Evolutionary conservation across 1,140 invertebrate species (phyloP), one percentile per base, ranked within the genome.

Genomic region (Notospermus geniculatus): DNA sequence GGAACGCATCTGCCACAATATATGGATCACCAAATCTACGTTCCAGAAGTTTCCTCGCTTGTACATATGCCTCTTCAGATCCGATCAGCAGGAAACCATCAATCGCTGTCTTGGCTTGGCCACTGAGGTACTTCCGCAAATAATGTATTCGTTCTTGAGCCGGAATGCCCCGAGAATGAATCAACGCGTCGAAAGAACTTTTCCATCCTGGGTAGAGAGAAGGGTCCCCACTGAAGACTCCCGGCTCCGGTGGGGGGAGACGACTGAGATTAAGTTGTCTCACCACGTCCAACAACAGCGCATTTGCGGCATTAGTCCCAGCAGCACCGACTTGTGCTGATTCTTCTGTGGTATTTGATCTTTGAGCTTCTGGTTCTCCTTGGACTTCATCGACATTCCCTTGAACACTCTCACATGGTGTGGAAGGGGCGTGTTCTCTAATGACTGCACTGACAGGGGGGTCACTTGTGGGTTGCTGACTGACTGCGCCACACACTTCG

Each of bases 91-190:
- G 64, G 46, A 60, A 68, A 30, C 46, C 55, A 27, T 60, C 56
- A 36, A 68, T 50, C 1, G 39, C 45, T 30, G 64, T 57, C 45
- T 55, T 54, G 0, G 65, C 63, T 0, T 9, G 2, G 28, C 59
- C 62, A 28, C 43, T 43, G n/a, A 64, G 54, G 27, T 68, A 66
- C 84, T 4, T 82, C 83, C 41, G 62, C 5, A 68, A 32, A 52
- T 71, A 65, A 53, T 68, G 54, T 29, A 65, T 66, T 60, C 64
- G 69, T 63, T 83, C 72, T 86, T 86, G 75, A 87, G 91, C 89
- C 83, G 86, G 86, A 69, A 91, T 90, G 74, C 87, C 89, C 76
- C 91, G 91, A 76, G 89, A 89, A 50, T 91, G 90, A 57, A 90
- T 92, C 71, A 92, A 91, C 83, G 86, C 91, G 71, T 85, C 89